Evolutionary conservation across 2,113 vertebrate genomes (phyloP).

Genomic region (Pandion haliaetus): DNA sequence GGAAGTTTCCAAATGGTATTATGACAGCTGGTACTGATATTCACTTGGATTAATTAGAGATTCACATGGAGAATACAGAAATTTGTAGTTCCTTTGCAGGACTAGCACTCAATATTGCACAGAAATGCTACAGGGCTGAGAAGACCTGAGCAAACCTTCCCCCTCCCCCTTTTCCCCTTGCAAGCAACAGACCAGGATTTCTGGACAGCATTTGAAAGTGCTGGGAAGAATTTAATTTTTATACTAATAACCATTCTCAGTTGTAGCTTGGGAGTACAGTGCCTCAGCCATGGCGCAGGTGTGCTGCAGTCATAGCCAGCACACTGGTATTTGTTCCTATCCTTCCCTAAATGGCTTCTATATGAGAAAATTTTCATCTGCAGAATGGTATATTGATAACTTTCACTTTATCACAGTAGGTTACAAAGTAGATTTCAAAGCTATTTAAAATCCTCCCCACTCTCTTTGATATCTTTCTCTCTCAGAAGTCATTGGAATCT

Average conservation of each 20-base stretch:
- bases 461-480: background rate
- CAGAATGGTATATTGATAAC: background rate
- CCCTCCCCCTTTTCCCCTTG: rapidly evolving
- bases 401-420: background rate
- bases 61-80: background rate
- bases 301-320: background rate
- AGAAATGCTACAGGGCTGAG: background rate
- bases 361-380: background rate
- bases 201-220: background rate
- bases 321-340: background rate
- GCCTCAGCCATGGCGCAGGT: background rate
- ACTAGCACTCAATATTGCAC: background rate
- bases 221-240: background rate
- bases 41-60: background rate
- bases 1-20: background rate
- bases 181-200: background rate
- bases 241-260: background rate
- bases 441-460: background rate
- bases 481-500: background rate
- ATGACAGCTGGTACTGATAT: background rate
- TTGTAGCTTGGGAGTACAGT: background rate
- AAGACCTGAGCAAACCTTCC: background rate
- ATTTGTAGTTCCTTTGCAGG: background rate
- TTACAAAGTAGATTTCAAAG: background rate
- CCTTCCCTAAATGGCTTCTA: background rate